phyloP scores from a whole-genome alignment of 2,888 invertebrate species.

The Cartodere bifasciata region DNA sequence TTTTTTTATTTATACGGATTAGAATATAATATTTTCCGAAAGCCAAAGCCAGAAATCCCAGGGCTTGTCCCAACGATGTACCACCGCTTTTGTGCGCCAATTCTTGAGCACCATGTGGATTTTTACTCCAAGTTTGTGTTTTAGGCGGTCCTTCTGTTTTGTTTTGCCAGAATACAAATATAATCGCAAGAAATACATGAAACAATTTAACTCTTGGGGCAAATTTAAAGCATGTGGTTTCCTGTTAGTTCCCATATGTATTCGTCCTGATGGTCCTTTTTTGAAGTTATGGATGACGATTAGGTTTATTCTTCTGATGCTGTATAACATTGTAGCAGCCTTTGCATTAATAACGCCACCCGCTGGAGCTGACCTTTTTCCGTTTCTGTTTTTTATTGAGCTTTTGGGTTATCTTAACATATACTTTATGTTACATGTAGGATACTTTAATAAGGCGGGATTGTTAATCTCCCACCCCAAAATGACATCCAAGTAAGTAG shows the following conservation, averaged over 20 bases:
- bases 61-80: no score
- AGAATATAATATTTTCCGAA: no score
- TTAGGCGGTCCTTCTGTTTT: no score
- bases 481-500: no score
- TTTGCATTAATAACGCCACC: conserved; percentile 37
- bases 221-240: conserved; percentile 17
- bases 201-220: no score
- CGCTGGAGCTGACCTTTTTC: conserved; percentile 22
- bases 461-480: conserved; percentile 39
- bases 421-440: conserved; percentile 37
- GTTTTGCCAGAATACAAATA: no score
- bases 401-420: conserved; percentile 31
- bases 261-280: conserved; percentile 23
- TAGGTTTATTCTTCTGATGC: conserved; percentile 32
- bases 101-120: no score
- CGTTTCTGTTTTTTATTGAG: conserved; percentile 24
- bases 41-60: no score
- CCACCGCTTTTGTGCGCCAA: no score
- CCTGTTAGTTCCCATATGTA: conserved; percentile 22
- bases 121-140: no score
- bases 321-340: conserved; percentile 33
- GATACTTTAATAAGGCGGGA: conserved; percentile 37
- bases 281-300: conserved; percentile 23
- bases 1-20: no score
- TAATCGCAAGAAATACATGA: no score